These are phyloP conservation scores for Xylota sylvarum DNA, from an alignment of 2,888 invertebrate species.

Conservation along the genomic window DNA sequence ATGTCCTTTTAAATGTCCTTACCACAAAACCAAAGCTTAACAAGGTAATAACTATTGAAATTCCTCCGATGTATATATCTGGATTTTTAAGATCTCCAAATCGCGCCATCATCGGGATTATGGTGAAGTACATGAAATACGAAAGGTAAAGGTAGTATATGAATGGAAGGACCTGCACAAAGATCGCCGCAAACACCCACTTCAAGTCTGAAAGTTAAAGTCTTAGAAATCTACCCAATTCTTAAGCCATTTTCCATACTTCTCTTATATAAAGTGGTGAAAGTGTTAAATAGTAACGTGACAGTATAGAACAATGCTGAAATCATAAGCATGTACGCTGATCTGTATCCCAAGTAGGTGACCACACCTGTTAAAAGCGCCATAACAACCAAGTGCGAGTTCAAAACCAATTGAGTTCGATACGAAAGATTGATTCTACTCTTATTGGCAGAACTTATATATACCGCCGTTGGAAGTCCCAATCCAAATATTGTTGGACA, in stretches of 20 bases:
- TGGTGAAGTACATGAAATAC: conserved; percentile 85
- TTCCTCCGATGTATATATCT: conserved; percentile 86
- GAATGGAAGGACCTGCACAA: conserved; percentile 84
- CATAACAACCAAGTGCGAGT: conserved; percentile 82
- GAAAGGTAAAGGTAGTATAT: conserved; percentile 85
- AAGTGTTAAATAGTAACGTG: conserved; percentile 82
- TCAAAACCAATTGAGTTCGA: conserved; percentile 82
- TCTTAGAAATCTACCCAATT: neutral
- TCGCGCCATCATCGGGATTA: conserved; percentile 88
- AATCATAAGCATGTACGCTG: conserved; percentile 81
- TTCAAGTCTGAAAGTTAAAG: conserved; percentile 80
- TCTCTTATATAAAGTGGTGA: conserved; percentile 81
- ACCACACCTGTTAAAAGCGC: conserved; percentile 80
- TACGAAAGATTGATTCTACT: conserved; percentile 80
- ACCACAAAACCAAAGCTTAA: conserved; percentile 81
- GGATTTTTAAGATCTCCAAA: conserved; percentile 85
- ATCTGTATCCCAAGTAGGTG: conserved; percentile 81
- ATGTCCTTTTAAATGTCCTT: neutral
- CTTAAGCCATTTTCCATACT: conserved; percentile 79
- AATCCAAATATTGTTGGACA: conserved; percentile 83
- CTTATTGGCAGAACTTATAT: conserved; percentile 82
- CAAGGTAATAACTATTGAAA: conserved; percentile 79
- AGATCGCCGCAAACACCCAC: conserved; percentile 83
- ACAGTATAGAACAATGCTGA: conserved; percentile 82
- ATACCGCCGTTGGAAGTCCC: conserved; percentile 82